Base-by-base conservation (phyloP, 2,113 vertebrate genomes). In the Ardeotis arabs region DNA sequence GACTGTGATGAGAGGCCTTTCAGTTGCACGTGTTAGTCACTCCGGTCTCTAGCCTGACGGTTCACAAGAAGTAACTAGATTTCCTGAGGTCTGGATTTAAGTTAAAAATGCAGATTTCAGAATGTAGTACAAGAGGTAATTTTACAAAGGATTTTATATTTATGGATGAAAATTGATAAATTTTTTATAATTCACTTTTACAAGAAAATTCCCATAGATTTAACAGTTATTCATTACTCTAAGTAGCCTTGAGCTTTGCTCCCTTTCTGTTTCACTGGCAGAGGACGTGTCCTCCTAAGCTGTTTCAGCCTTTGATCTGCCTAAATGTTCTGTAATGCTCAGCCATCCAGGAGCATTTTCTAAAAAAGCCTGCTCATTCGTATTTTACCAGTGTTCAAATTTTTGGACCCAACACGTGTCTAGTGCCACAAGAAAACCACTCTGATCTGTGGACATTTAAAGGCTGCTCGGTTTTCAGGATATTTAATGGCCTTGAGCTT, bases 31-130 rank as follows among this genome's bases (percentile, higher is more conserved):
- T 50, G 75, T 96, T 63, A 56, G 66, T 95, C 96, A 94, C 86
- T 86, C 37, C 90, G 17, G 0, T 18, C 50, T 64, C 83, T 77
- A 5, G 20, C 55, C 29, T 80, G 63, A 35, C 76, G 88, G 24
- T 17, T 90, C 52, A 11, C 58, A 44, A 88, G 39, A 63, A 87
- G 49, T 12, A 21, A 58, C 76, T 82, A 37, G 23, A 75, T 95
- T 93, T 90, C 73, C 87, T 52, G 25, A 60, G 64, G 33, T 74
- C 64, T 87, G 60, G 60, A 41, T 95, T 86, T 87, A 82, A 82
- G 86, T 96, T 95, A 92, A 94, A 96, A 96, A 95, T 95, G 94
- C 86, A 73, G 76, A 90, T 93, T 96, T 95, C 80, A 91, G 62
- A 95, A 75, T 27, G 73, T 81, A 87, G 90, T 81, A 64, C 13